Conservation (phyloP, 2,888 invertebrate species). For the Anorthoa munda region DNA sequence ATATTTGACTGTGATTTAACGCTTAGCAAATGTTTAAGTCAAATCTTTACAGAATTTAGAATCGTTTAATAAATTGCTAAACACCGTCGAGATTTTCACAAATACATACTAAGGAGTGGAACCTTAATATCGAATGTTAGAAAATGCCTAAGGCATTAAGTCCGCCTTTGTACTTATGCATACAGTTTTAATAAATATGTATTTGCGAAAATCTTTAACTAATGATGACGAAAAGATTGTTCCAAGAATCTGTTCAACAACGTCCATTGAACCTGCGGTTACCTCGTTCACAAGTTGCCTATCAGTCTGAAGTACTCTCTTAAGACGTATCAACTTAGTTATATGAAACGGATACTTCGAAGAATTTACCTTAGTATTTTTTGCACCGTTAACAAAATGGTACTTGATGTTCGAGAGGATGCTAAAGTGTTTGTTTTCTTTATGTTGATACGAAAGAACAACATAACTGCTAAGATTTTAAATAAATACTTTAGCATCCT, state of each 20-base stretch:
- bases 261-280: conserved; percentile 20
- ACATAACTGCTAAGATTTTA: not conserved
- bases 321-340: conserved; percentile 1
- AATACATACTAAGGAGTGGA: too few species aligned
- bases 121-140: too few species aligned
- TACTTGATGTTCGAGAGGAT: conserved; percentile 5
- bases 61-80: too few species aligned
- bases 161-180: too few species aligned
- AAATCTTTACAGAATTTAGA: too few species aligned
- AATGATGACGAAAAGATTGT: too few species aligned
- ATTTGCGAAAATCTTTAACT: too few species aligned
- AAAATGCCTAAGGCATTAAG: too few species aligned
- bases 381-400: not conserved
- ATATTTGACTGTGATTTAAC: too few species aligned
- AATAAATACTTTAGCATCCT: not conserved
- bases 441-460: not conserved
- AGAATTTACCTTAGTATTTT: conserved; percentile 10
- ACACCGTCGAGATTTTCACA: too few species aligned
- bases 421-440: conserved; percentile 19
- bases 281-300: conserved; percentile 8
- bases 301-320: conserved; percentile 33
- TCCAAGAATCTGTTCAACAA: conserved; percentile 1
- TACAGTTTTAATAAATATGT: too few species aligned
- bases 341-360: conserved; percentile 7
- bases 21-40: too few species aligned